phyloP scores from a whole-genome alignment of 2,888 invertebrate genomes.

The Gari tellinella region DNA sequence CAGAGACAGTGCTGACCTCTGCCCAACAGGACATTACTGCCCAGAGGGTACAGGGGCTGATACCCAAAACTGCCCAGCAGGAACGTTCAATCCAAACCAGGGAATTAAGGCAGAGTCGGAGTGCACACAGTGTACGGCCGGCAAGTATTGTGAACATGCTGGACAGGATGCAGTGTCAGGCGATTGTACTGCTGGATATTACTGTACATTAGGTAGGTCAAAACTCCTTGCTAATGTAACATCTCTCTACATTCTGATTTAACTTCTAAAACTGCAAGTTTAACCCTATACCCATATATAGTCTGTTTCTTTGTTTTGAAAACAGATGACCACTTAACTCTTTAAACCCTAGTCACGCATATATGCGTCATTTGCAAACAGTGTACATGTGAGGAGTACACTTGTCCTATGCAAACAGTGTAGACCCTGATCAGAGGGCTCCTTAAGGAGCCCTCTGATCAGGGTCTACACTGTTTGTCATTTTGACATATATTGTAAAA shows the following conservation, averaged over 20 bases:
- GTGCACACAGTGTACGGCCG: constrained; percentile 82
- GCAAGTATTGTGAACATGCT: constrained; percentile 77
- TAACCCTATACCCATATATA: no score
- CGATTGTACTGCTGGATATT: constrained; percentile 79
- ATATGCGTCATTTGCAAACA: no score
- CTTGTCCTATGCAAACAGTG: no score
- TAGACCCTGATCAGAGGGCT: no score
- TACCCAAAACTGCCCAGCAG: constrained; percentile 80
- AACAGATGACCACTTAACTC: neutral
- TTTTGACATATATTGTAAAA: no score
- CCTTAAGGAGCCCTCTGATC: no score
- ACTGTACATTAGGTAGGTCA: constrained; percentile 77
- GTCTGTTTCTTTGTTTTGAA: no score
- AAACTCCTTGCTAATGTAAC: neutral
- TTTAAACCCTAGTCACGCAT: no score
- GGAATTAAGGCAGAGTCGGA: constrained; percentile 72
- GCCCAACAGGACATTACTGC: constrained; percentile 79
- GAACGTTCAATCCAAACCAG: constrained; percentile 78
- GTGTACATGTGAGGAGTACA: no score
- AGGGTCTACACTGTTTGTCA: no score
- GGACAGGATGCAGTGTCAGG: constrained; percentile 72
- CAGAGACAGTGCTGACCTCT: constrained; percentile 78
- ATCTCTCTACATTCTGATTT: no score
- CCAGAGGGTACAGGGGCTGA: constrained; percentile 80
- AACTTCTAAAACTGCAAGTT: no score